Base-by-base conservation (phyloP, 2,888 invertebrate genomes). In the Drosophila nr. fundita region DNA sequence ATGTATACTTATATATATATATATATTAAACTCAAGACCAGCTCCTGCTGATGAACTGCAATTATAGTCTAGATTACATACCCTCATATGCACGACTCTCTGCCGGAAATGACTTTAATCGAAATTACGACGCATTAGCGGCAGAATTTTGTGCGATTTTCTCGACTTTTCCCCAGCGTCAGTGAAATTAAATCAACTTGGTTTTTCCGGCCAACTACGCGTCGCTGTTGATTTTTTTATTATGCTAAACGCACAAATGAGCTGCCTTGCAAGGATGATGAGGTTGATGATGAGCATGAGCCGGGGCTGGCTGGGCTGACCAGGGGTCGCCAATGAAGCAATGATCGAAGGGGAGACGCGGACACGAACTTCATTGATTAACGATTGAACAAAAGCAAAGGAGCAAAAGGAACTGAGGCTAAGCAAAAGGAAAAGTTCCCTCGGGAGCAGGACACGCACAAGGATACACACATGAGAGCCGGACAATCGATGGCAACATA, bases 1-100 rank as follows among this genome's bases (percentile, higher is more conserved):
- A 30, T 8, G 21, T 36, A 49, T 21, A 34, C 13, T 13, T 40
- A n/a, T n/a, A n/a, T n/a, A 10, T n/a, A 10, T n/a, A 40, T 11
- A 18, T 15, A 29, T 32, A 38, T 58, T 38, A 18, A 49, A 7
- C 27, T 27, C 27, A 15, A 18, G 54, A 40, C 21, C 21, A 32
- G 29, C 10, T 60, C 67, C 75, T 74, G 82, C 78, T 89, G 92
- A 91, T 91, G 90, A 90, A 80, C 90, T 91, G 89, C 90, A 92
- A 79, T 77, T 79, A 74, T 64, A 32, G 55, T 63, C 34, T 74
- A 63, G 30, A 74, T 74, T 66, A 68, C 61, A 32, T 30, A 2
- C 27, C 67, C 74, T 50, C 60, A 68, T 63, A 64, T 68, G 81
- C 74, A 81, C 66, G 73, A 78, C 69, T 63, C n/a, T 53, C 8